Percentiles rank a stretch among this genome's conserved stretches.
Evolutionary conservation across 2,113 vertebrate species (phyloP).

Genomic region (Tetrao urogallus): DNA sequence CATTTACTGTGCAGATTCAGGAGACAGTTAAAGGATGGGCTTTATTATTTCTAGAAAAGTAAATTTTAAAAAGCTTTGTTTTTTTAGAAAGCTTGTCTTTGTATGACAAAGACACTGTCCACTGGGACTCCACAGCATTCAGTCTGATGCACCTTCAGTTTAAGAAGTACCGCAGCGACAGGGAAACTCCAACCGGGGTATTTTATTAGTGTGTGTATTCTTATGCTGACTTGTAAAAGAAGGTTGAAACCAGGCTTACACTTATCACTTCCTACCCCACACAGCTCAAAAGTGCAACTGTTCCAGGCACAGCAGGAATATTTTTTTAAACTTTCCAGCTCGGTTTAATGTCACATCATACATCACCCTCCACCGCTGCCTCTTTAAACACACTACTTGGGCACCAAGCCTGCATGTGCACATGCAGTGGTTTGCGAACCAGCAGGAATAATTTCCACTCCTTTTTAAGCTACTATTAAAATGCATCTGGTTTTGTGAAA

Average conservation of each 20-base stretch:
- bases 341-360: neutral
- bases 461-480: conserved; percentile 74
- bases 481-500: conserved; percentile 33
- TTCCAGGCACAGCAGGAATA: neutral
- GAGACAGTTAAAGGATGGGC: neutral
- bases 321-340: conserved; percentile 8
- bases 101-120: neutral
- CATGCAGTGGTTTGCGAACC: neutral
- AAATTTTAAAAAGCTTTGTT: neutral
- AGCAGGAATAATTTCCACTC: conserved; percentile 73
- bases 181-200: neutral
- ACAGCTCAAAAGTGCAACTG: neutral
- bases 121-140: neutral
- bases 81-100: too few relatives aligned
- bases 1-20: neutral
- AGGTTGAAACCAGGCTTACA: neutral
- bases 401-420: conserved; percentile 44
- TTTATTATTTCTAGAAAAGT: neutral
- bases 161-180: neutral
- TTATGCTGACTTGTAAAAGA: neutral
- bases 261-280: neutral
- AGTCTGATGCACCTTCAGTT: neutral
- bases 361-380: neutral
- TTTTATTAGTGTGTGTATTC: neutral
- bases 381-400: conserved; percentile 18